Evolutionary conservation across 2,888 invertebrate species (phyloP).

Genomic region (Drosophila mettleri): DNA sequence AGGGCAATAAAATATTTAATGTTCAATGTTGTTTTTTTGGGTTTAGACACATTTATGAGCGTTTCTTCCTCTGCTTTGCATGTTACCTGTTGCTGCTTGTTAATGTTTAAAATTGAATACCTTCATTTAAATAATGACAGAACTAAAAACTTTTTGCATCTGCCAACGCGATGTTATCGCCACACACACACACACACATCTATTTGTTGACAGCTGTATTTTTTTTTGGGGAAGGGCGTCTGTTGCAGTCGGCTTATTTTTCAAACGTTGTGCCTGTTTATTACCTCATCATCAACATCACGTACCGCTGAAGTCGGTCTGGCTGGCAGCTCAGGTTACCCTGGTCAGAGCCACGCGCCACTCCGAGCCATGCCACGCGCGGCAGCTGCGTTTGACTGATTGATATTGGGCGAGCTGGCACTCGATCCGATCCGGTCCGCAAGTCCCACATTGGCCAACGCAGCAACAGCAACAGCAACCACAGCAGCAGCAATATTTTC

Average conservation of each 20-base stretch:
- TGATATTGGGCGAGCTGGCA: conserved; percentile 71
- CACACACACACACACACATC: conserved; percentile 5
- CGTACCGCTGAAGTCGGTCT: conserved; percentile 64
- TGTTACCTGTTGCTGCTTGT: conserved; percentile 1
- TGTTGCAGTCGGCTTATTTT: conserved; percentile 22
- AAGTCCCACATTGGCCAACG: conserved; percentile 42
- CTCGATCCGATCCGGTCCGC: conserved; percentile 15
- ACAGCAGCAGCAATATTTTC: conserved; percentile 19
- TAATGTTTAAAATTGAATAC: conserved; percentile 32
- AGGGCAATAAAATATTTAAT: conserved; percentile 1
- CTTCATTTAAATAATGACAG: conserved; percentile 45
- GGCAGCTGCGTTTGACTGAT: conserved; percentile 70
- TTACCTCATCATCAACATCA: conserved; percentile 62
- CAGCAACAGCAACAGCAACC: not conserved
- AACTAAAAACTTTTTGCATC: conserved; percentile 49
- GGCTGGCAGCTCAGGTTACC: conserved; percentile 62
- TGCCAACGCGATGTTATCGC: conserved; percentile 37
- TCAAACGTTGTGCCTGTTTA: conserved; percentile 59
- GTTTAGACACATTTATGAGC: not conserved
- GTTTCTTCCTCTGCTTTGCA: conserved; percentile 2
- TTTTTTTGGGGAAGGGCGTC: conserved; percentile 48
- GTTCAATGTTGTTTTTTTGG: no score
- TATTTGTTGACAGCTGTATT: conserved; percentile 61
- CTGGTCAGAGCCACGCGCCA: conserved; percentile 35
- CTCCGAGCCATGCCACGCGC: conserved; percentile 23